Evolutionary conservation across 2,113 vertebrate genomes (phyloP), one percentile per base, ranked within the genome.

Genomic region (Caranx melampygus): DNA sequence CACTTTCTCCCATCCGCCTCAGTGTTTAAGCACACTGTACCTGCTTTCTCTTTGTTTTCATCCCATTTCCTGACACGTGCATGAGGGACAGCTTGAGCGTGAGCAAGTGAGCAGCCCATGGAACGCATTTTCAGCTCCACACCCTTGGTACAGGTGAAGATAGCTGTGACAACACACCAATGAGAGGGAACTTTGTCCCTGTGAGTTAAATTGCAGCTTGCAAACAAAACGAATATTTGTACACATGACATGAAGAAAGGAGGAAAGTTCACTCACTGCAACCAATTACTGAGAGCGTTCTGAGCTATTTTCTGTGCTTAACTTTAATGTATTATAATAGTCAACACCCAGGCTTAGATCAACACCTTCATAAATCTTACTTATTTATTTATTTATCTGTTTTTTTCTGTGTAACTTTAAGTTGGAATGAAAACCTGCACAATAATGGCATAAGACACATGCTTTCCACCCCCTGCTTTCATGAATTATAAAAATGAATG

Each of bases 181-280:
- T 69, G 42, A 66, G 65, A 71, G 57, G 49, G 12, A 61, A 69
- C 61, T 52, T 66, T 68, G 67, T 74, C 71, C 73, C 60, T 81
- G 47, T 63, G 47, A 62, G 54, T 20, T 45, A 40, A 75, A 75
- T 61, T 77, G 57, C 12, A 9, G 40, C 42, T 69, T 59, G 9
- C 18, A 51, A 69, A 33, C 37, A 71, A 70, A 84, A 21, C 11
- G 10, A 13, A 54, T 47, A n/a, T 66, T 63, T 54, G 42, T 65
- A 57, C 42, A 61, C 44, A 70, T 15, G 76, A 33, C 34, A 42
- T 49, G 55, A 77, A 2, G 21, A 12, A 20, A 33, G 70, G 15
- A 71, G 47, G 16, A 72, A 79, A 74, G 67, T 84, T 84, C 21
- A 82, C 72, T 62, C 61, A 63, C 59, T 74, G 61, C 64, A 78